These are phyloP conservation scores for Machimus atricapillus DNA, from an alignment of 2,888 invertebrate species.

Conservation along the genomic window DNA sequence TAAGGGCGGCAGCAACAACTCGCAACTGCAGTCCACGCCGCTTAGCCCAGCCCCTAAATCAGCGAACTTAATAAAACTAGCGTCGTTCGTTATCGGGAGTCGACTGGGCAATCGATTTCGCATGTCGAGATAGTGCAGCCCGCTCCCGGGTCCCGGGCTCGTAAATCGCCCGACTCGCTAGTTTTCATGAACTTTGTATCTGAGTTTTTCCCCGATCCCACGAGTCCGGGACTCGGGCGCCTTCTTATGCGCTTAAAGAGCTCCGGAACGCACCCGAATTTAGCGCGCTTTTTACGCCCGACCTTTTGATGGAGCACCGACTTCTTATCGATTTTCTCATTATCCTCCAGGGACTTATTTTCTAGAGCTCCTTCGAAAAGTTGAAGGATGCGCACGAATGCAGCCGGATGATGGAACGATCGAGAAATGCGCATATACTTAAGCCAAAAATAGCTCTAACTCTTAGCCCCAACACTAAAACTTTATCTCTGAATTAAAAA, in stretches of 20 bases:
- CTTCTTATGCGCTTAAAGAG: background rate
- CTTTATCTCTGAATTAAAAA: background rate
- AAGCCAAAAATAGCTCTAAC: background rate
- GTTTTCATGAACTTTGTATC: constrained; percentile 41
- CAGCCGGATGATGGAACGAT: background rate
- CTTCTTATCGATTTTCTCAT: constrained; percentile 34
- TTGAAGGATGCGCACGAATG: background rate
- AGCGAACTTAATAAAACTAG: constrained; percentile 48
- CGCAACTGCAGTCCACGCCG: constrained; percentile 19
- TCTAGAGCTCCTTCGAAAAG: background rate
- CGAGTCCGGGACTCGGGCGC: background rate
- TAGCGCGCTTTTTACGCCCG: background rate
- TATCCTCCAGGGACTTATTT: constrained; percentile 10
- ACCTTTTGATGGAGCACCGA: constrained; percentile 7
- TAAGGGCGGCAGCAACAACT: background rate
- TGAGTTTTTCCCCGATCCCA: constrained; percentile 28
- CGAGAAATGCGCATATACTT: constrained; percentile 13
- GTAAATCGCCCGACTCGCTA: constrained; percentile 20
- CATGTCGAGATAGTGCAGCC: constrained; percentile 35
- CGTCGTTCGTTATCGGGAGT: constrained; percentile 44
- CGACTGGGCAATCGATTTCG: constrained; percentile 45
- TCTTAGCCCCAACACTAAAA: background rate
- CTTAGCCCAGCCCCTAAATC: constrained; percentile 42
- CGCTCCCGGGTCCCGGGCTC: constrained; percentile 1
- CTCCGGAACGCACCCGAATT: background rate